Base-by-base conservation (phyloP, 2,113 vertebrate genomes). In the Cebidichthys violaceus region DNA sequence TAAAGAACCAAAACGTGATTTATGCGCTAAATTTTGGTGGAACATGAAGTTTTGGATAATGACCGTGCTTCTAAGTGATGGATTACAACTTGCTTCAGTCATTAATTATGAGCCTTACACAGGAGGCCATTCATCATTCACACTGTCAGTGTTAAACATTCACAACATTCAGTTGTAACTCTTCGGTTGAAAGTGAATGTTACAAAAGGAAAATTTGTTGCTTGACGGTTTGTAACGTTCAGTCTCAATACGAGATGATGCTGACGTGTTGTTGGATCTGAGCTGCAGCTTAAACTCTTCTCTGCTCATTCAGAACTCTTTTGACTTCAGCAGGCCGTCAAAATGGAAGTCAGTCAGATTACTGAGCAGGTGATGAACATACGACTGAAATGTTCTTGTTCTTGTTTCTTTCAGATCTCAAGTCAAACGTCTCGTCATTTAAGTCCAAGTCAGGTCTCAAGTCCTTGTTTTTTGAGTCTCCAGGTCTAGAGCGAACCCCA, bases 101-200 rank as follows among this genome's bases (percentile, higher is more conserved):
- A 29, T 74, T 74, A 66, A 57, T 17, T 15, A 66, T 7, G 61
- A 35, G 17, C 13, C 13, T 1, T 4, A 1, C 60, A 65, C 47
- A 0, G 27, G 35, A 35, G 61, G 50, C 22, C 10, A 4, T 67
- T 59, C 35, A 81, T 73, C 78, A 57, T 57, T 72, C 60, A 55
- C 6, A 43, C 33, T 2, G 11, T 9, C 27, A 18, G 0, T 52
- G 37, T 20, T 43, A 20, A 6, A 66, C 13, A 66, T 35, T 15
- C 35, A 4, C 31, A 14, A 54, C 20, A 13, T 75, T 65, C 45
- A 13, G 33, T 29, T 17, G 4, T 29, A 3, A 14, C 61, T 54
- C 22, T 27, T 2, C 10, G 15, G 10, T 1, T 2, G 1, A 20
- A 29, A 76, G 9, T 65, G 1, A 24, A 24, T 4, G 18, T 14